phyloP scores from a whole-genome alignment of 2,888 invertebrate genomes.

The Iphiclides podalirius region DNA sequence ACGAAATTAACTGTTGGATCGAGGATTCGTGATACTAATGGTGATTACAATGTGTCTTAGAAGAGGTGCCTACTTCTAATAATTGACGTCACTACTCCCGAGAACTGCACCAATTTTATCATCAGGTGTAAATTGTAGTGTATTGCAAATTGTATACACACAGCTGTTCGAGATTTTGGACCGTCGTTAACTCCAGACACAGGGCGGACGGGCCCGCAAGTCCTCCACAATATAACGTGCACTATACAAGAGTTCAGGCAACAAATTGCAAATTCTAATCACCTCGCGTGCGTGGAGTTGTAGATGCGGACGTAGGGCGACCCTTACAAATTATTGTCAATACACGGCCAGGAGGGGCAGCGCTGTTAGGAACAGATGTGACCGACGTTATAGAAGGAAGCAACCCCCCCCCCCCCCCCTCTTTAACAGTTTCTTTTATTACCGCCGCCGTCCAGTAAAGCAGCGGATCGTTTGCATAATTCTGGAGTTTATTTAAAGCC shows the following conservation, averaged over 20 bases:
- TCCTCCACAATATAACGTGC: not conserved
- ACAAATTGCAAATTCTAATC: constrained; percentile 2
- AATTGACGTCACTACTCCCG: no score
- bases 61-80: no score
- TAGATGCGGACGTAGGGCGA: constrained; percentile 10
- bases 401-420: constrained; percentile 28
- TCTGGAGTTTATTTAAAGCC: constrained; percentile 12
- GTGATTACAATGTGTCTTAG: no score
- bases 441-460: constrained; percentile 20
- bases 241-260: not conserved
- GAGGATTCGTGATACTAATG: no score
- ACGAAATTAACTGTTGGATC: no score
- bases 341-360: constrained; percentile 33
- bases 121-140: no score
- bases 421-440: constrained; percentile 37
- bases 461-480: constrained; percentile 20
- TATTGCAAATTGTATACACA: no score
- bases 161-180: no score
- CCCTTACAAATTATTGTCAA: constrained; percentile 34
- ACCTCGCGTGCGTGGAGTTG: constrained; percentile 1
- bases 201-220: no score
- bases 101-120: no score
- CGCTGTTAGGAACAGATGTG: constrained; percentile 35
- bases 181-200: no score
- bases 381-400: constrained; percentile 33